These are phyloP conservation scores for Decapterus maruadsi DNA, from an alignment of 2,797 vertebrate genomes.

Conservation along the genomic window DNA sequence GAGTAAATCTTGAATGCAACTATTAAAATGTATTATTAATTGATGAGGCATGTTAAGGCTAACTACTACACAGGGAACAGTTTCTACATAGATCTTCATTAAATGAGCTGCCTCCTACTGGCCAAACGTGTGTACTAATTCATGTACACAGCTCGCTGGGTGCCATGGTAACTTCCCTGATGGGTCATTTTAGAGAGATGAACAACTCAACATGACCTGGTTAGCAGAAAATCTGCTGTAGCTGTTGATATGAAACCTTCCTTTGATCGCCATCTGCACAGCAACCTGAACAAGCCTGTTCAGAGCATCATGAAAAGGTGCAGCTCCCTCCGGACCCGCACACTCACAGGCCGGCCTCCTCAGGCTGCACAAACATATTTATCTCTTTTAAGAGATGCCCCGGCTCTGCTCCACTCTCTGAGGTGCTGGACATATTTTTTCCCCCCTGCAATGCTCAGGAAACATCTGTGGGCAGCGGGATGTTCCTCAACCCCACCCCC, in stretches of 20 bases:
- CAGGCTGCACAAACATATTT: conserved; percentile 49
- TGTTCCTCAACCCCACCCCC: conserved; percentile 11
- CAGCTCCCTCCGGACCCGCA: conserved; percentile 17
- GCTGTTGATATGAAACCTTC: conserved; percentile 11
- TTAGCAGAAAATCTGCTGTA: conserved; percentile 27
- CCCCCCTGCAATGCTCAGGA: conserved; percentile 12
- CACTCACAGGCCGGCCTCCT: conserved; percentile 27
- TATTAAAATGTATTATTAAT: not conserved
- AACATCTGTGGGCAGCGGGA: conserved; percentile 49
- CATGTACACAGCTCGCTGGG: conserved; percentile 25
- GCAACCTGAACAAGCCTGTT: conserved; percentile 22
- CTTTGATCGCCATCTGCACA: conserved; percentile 52
- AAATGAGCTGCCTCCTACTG: conserved; percentile 10
- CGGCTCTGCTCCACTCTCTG: conserved; percentile 17
- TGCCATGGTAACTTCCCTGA: not conserved
- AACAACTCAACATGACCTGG: conserved; percentile 45
- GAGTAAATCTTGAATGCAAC: not conserved
- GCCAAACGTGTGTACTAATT: conserved; percentile 34
- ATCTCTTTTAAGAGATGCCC: conserved; percentile 32
- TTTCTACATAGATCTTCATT: conserved; percentile 19
- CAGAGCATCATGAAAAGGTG: conserved; percentile 23
- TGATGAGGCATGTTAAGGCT: not conserved
- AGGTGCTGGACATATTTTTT: conserved; percentile 28
- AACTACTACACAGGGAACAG: not conserved
- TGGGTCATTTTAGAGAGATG: conserved; percentile 28